Percentiles rank a stretch among this genome's conserved stretches.
Evolutionary conservation across 2,797 vertebrate genomes (phyloP).

Genomic region (Manis pentadactyla): DNA sequence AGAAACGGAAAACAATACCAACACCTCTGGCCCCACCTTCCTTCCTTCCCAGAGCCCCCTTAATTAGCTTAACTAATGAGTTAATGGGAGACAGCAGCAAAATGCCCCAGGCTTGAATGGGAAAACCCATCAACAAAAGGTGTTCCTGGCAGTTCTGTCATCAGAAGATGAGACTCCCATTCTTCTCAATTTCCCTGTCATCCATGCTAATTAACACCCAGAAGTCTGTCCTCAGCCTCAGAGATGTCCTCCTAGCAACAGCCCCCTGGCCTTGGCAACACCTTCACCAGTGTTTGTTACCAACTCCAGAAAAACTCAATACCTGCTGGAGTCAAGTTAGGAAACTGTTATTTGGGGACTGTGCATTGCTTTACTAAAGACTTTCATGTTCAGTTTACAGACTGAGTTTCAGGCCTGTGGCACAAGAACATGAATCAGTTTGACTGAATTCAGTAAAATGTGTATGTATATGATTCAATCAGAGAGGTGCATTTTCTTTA

Average conservation of each 20-base stretch:
- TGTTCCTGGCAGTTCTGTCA: not conserved
- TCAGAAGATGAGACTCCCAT: not conserved
- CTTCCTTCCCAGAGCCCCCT: not conserved
- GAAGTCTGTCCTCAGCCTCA: not conserved
- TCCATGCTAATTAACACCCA: not conserved
- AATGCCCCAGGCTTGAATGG: not conserved
- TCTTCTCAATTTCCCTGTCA: constrained; percentile 9
- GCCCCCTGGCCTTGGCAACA: not conserved
- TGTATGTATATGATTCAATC: not conserved
- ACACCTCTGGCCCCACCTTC: not conserved
- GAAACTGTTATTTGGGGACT: constrained; percentile 16
- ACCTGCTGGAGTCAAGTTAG: not conserved
- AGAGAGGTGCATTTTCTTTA: constrained; percentile 35
- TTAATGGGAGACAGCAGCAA: not conserved
- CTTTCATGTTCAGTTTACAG: constrained; percentile 56
- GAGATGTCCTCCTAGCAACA: not conserved
- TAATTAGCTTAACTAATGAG: not conserved
- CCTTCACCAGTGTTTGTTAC: not conserved
- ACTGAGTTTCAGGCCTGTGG: constrained; percentile 33
- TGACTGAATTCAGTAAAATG: constrained; percentile 44
- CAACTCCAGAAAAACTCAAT: constrained; percentile 7
- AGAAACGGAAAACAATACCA: constrained; percentile 15
- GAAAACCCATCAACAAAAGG: not conserved
- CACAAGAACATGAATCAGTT: not conserved
- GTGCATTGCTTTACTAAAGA: constrained; percentile 36